phyloP scores from a whole-genome alignment of 2,888 invertebrate species.

The Lasioglossum malachurum region DNA sequence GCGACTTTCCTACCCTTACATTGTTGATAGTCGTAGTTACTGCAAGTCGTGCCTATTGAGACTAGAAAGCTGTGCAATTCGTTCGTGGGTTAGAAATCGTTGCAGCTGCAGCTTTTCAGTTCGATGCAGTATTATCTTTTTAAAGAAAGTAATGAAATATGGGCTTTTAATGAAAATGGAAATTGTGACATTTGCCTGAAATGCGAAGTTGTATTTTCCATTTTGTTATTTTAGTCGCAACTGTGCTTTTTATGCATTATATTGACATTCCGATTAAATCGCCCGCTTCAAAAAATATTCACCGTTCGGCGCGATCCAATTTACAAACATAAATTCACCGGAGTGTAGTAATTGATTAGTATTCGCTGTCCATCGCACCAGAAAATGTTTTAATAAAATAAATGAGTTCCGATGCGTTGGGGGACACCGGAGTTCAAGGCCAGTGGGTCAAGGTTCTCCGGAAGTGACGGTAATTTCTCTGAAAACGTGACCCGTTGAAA shows the following conservation, averaged over 20 bases:
- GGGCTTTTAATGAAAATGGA: background rate
- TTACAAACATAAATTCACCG: background rate
- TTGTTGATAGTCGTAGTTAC: constrained; percentile 32
- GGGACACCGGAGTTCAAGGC: background rate
- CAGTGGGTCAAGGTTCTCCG: background rate
- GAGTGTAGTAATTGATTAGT: background rate
- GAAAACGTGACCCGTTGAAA: background rate
- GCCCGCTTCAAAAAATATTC: background rate
- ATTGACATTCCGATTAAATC: background rate
- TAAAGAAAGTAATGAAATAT: background rate
- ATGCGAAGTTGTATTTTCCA: background rate
- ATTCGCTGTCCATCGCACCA: background rate
- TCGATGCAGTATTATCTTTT: background rate
- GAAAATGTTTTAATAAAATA: constrained; percentile 8
- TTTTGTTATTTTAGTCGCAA: background rate
- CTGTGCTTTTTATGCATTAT: background rate
- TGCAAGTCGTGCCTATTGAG: constrained; percentile 19
- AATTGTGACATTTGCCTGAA: too few species aligned
- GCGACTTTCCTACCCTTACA: constrained; percentile 63
- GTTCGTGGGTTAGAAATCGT: background rate
- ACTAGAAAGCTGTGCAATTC: background rate
- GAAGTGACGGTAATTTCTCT: background rate
- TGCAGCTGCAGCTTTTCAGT: background rate
- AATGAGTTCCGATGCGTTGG: background rate
- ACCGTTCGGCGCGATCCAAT: background rate